Evolutionary conservation across 2,797 vertebrate genomes (phyloP).

Genomic region (Cichlasoma orientale): DNA sequence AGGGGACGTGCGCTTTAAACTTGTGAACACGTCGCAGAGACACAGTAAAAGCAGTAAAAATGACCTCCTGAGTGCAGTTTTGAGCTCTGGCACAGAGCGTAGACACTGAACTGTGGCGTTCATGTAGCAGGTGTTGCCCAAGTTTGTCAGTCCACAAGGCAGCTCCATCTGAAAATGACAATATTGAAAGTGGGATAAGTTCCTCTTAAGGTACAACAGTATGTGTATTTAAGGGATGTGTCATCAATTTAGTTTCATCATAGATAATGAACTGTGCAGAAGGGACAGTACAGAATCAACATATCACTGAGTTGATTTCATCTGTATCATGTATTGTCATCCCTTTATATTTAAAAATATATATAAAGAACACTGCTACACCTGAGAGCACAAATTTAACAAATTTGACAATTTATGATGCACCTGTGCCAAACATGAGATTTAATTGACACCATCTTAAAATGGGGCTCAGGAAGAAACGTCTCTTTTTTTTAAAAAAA

Average conservation of each 20-base stretch:
- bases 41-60: neutral
- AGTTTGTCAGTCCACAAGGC: slow-evolving; percentile 95
- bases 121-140: slow-evolving; percentile 99
- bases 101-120: slow-evolving; percentile 99
- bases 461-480: neutral
- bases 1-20: neutral
- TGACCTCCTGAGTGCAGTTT: slow-evolving; percentile 92
- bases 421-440: neutral
- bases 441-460: neutral
- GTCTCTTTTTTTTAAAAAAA: fast-evolving
- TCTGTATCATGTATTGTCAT: neutral
- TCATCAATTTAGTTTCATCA: neutral
- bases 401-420: too few species aligned
- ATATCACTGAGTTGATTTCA: neutral
- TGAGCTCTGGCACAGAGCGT: slow-evolving; percentile 98
- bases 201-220: neutral
- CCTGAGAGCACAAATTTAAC: neutral
- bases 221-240: neutral
- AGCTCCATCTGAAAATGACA: slow-evolving; percentile 89
- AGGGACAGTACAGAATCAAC: neutral
- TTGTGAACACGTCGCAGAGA: neutral
- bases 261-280: neutral
- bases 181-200: neutral
- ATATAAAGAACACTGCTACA: neutral
- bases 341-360: neutral